A percentile compares a stretch with the other conserved stretches of the same genome.
Evolutionary conservation across 1,140 invertebrate genomes (phyloP).

Genomic region (Megalonaias nervosa): DNA sequence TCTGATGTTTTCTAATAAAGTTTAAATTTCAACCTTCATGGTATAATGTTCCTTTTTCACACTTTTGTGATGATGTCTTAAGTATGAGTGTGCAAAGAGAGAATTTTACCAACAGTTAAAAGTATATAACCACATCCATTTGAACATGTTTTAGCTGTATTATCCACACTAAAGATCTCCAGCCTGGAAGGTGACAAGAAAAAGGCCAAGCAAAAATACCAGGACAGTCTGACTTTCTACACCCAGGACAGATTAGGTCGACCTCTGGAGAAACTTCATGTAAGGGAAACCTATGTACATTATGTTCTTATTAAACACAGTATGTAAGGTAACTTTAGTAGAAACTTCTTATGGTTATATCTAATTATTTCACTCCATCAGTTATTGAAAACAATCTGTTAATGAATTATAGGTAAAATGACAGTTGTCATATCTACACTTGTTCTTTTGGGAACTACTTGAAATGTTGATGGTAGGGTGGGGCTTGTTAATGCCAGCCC

Average conservation of each 20-base stretch:
- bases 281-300: constrained; percentile 69
- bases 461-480: too few species aligned
- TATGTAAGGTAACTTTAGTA: background rate
- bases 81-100: too few species aligned
- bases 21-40: too few species aligned
- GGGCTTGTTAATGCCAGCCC: too few species aligned
- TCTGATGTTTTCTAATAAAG: too few species aligned
- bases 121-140: background rate
- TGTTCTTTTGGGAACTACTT: too few species aligned
- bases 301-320: background rate
- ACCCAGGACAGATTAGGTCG: constrained; percentile 95
- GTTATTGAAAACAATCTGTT: too few species aligned
- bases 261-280: constrained; percentile 96
- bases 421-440: too few species aligned
- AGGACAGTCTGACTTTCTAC: constrained; percentile 91
- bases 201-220: constrained; percentile 93
- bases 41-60: too few species aligned
- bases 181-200: constrained; percentile 91
- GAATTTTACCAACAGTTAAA: too few species aligned
- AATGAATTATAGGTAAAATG: too few species aligned
- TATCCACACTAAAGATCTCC: constrained; percentile 92
- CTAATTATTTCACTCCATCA: background rate
- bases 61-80: too few species aligned
- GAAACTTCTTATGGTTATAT: background rate
- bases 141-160: constrained; percentile 74